Base-by-base conservation (phyloP, 2,888 invertebrate genomes). In the Ochlodes sylvanus region DNA sequence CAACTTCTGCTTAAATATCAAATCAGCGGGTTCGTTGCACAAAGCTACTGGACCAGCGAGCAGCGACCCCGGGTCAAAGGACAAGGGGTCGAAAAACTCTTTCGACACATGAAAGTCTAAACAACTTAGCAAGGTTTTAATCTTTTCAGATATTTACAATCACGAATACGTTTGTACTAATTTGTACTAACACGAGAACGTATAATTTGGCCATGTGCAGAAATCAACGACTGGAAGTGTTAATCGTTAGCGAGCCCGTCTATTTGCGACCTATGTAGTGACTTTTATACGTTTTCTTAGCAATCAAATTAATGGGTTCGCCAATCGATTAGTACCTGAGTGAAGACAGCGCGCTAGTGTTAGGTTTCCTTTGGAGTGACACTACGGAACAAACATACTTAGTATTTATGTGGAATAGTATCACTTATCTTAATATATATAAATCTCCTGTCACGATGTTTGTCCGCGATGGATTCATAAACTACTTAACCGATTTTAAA, bases 281-380 rank as follows among this genome's bases (percentile, higher is more conserved):
- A 47, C 47, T 47, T 50, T 38, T 52, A 65, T 50, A 57, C 21
- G 21, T 65, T 60, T 65, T 57, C 64, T 38, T 57, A 50, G 50
- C 64, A 65, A 65, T 65, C 52, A 65, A 65, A 58, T 58, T 64
- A 64, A 65, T 65, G 58, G 47, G 52, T 58, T 65, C 65, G 12
- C 19, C 50, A 50, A 58, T 38, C 12, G 58, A 52, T 50, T 27
- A 50, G 38, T 60, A 19, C n/a, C n/a, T n/a, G n/a, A n/a, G n/a
- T n/a, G n/a, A 57, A 38, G 15, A 17, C 15, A 14, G 50, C 50
- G 57, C 21, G 14, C 15, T 52, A 65, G 58, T 52, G 7, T 47
- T 47, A 61, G 32, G 12, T 61, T 61, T 47, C 44, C 17, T 47
- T 61, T 34, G n/a, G 17, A 47, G 34, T 47, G 60, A 34, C 44